Percentiles rank a stretch among this genome's conserved stretches.
Conservation (phyloP, 2,888 invertebrate species). For the Melanotus villosus region DNA sequence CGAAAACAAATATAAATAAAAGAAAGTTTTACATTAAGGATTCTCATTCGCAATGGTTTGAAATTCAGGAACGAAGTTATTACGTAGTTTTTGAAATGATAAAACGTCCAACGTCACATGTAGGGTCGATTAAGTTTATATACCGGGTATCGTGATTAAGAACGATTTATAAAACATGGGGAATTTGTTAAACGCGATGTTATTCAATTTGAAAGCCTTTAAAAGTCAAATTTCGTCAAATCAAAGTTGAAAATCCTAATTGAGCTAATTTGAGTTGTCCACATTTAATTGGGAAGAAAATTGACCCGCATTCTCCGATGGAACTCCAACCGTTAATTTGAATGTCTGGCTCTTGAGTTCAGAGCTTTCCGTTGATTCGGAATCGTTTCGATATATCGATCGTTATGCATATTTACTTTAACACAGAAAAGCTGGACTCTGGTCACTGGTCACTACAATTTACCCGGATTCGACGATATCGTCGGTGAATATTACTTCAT, state of each 20-base stretch:
- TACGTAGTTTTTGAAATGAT: slow-evolving; percentile 7
- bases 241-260: slow-evolving; percentile 24
- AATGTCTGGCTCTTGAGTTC: slow-evolving; percentile 39
- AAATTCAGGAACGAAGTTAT: slow-evolving; percentile 20
- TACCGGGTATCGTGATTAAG: not conserved
- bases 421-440: slow-evolving; percentile 10
- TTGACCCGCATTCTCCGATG: slow-evolving; percentile 29
- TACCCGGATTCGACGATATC: slow-evolving; percentile 7
- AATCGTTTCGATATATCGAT: slow-evolving; percentile 42
- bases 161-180: slow-evolving; percentile 17
- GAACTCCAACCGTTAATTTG: slow-evolving; percentile 35
- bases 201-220: slow-evolving; percentile 3
- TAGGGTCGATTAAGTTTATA: not conserved
- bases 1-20: slow-evolving; percentile 23
- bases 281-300: slow-evolving; percentile 36
- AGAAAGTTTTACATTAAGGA: slow-evolving; percentile 22
- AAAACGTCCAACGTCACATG: slow-evolving; percentile 5
- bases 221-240: slow-evolving; percentile 9
- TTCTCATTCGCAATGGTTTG: slow-evolving; percentile 10
- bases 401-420: slow-evolving; percentile 45
- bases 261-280: slow-evolving; percentile 30
- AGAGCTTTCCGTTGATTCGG: slow-evolving; percentile 40
- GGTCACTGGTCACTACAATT: slow-evolving; percentile 17
- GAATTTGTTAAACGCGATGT: slow-evolving; percentile 1
- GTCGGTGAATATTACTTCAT: slow-evolving; percentile 4